A percentile compares a stretch with the other conserved stretches of the same genome.
These are phyloP conservation scores for Trichacis sp. DNA, from an alignment of 2,888 invertebrate genomes.

Conservation along the genomic window DNA sequence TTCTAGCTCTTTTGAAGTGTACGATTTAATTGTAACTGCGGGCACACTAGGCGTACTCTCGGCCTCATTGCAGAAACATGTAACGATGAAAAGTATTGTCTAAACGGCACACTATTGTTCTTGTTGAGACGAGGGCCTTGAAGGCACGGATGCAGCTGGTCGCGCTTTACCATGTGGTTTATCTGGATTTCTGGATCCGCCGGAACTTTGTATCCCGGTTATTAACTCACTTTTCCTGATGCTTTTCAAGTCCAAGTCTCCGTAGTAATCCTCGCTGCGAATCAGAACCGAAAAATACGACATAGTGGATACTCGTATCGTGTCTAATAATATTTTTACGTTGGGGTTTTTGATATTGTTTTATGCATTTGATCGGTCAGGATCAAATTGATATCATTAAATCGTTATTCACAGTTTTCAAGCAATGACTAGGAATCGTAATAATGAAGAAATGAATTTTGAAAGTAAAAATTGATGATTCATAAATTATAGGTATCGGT, in stretches of 20 bases:
- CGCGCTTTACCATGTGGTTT: constrained; percentile 73
- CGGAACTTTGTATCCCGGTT: constrained; percentile 78
- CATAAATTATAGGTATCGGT: too few species aligned
- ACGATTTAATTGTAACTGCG: constrained; percentile 21
- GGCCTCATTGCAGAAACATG: constrained; percentile 58
- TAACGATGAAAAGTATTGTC: constrained; percentile 31
- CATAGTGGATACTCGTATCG: constrained; percentile 45
- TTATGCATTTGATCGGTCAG: too few species aligned
- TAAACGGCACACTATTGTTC: constrained; percentile 54
- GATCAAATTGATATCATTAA: too few species aligned
- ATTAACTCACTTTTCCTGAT: constrained; percentile 94
- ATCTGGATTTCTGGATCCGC: constrained; percentile 72
- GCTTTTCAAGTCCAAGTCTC: constrained; percentile 93
- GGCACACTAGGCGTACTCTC: constrained; percentile 24
- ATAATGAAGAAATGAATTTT: too few species aligned
- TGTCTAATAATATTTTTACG: not conserved
- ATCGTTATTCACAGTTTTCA: too few species aligned
- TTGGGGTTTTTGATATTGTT: too few species aligned
- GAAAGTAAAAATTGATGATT: too few species aligned
- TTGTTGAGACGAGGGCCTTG: constrained; percentile 67
- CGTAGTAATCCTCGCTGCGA: constrained; percentile 97
- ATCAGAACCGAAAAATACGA: constrained; percentile 61
- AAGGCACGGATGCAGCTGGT: constrained; percentile 57
- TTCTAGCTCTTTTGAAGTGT: constrained; percentile 21
- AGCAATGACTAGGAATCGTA: too few species aligned